Base-by-base conservation (phyloP, 2,113 vertebrate species). In the Oryzias curvinotus region DNA sequence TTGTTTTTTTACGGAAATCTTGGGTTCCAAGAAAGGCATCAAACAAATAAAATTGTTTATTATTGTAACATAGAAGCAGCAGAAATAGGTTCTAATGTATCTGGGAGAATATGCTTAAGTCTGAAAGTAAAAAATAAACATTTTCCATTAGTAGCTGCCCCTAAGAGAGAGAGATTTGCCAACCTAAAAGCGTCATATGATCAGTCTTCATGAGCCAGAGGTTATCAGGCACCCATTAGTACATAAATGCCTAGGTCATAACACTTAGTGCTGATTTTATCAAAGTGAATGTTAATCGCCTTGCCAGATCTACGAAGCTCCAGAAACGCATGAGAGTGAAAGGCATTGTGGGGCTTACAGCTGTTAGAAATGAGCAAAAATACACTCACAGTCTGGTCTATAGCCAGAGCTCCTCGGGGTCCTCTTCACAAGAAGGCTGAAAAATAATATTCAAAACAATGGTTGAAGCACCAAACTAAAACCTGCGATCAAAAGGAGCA, bases 331-430 rank as follows among this genome's bases (percentile, higher is more conserved):
- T 12, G 48, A 16, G 52, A 67, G 55, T 42, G 23, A 51, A 18
- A 43, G 49, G 5, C 50, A 55, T 51, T 4, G 63, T 65, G 43
- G 14, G 19, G 68, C 19, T 54, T 47, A n/a, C 28, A 52, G 4
- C 15, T 36, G 41, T 16, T 23, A 30, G 14, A 68, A 49, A 6
- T 10, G 19, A 63, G 36, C 0, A 64, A 46, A 54, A 15, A 58
- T n/a, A 30, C 46, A 87, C 93, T 94, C 78, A 94, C 93, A 94
- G 81, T 94, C 93, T 36, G 93, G 93, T 36, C 90, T 90, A 67
- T 94, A 94, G 41, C 92, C 93, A 16, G 86, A 90, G 71, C 91
- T 93, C 82, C 80, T 89, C 4, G 91, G 91, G 7, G 91, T 94
- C 81, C 93, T 88, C 85, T 94, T 94, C 65, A 94, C 91, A 62